Evolutionary conservation across 2,888 invertebrate species (phyloP).

Genomic region (Lydus trimaculatus): DNA sequence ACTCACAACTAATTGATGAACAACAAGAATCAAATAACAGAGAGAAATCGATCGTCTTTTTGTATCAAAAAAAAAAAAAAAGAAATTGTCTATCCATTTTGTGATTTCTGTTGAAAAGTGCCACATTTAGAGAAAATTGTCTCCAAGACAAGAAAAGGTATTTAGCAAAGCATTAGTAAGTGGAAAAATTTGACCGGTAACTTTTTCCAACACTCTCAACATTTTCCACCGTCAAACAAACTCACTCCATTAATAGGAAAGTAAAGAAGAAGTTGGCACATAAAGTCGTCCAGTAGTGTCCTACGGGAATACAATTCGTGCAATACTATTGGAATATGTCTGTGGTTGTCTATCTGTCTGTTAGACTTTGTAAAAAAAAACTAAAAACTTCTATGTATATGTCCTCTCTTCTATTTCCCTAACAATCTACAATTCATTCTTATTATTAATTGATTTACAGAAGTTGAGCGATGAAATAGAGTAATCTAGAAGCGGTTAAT

Average conservation of each 20-base stretch:
- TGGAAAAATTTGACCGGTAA: not conserved
- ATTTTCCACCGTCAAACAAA: not conserved
- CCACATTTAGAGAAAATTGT: not conserved
- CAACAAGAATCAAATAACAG: not conserved
- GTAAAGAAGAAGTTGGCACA: not conserved
- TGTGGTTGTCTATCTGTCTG: not conserved
- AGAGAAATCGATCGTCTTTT: not conserved
- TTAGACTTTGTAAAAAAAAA: not conserved
- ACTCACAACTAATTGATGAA: not conserved
- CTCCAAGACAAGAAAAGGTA: not conserved
- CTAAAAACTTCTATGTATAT: not conserved
- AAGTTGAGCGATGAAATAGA: not conserved
- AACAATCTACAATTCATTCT: not conserved
- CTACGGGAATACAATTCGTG: not conserved
- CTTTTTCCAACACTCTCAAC: not conserved
- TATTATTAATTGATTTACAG: not conserved
- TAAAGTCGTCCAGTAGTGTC: not conserved
- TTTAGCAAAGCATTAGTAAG: not conserved
- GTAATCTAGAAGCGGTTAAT: not conserved
- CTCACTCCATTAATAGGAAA: constrained; percentile 6
- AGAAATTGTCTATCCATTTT: not conserved
- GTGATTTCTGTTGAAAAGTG: not conserved
- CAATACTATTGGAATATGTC: not conserved
- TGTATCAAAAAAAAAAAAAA: not conserved
- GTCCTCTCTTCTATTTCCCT: not conserved